Evolutionary conservation across 2,113 vertebrate species (phyloP).

Genomic region (Platichthys flesus): DNA sequence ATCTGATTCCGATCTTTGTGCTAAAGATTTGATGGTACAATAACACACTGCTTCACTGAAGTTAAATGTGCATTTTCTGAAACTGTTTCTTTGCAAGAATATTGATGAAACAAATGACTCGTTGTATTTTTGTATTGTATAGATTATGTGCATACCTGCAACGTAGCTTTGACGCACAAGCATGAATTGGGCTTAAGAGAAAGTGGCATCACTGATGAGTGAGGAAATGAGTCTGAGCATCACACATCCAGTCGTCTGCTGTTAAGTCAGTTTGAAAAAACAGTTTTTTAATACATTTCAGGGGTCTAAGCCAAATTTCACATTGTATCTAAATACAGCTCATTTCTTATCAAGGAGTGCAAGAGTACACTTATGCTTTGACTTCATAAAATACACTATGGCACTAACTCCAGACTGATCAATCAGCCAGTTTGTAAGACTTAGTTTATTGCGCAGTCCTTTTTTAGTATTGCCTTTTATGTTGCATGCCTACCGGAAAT

Average conservation of each 20-base stretch:
- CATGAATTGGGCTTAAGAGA: not conserved
- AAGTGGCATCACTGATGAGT: not conserved
- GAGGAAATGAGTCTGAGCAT: not conserved
- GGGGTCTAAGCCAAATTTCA: constrained; percentile 22
- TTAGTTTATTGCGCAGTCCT: not conserved
- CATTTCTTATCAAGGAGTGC: constrained; percentile 15
- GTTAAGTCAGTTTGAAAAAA: constrained; percentile 4
- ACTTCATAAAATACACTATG: not conserved
- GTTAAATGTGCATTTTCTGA: constrained; percentile 5
- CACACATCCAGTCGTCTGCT: not conserved
- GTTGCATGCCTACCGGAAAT: no score
- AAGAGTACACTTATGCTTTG: not conserved
- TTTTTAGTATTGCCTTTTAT: not conserved
- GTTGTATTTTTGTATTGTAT: not conserved
- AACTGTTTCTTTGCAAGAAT: not conserved
- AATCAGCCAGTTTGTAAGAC: not conserved
- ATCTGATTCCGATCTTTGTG: constrained; percentile 12
- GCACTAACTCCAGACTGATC: not conserved
- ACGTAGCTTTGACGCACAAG: no score
- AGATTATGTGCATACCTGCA: no score
- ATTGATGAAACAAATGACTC: not conserved
- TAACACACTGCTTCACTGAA: not conserved
- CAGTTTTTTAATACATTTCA: constrained; percentile 10
- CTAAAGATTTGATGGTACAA: constrained; percentile 5
- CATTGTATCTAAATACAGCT: constrained; percentile 29